Conservation (phyloP, 2,888 invertebrate genomes). For the Nasonovia ribisnigri region DNA sequence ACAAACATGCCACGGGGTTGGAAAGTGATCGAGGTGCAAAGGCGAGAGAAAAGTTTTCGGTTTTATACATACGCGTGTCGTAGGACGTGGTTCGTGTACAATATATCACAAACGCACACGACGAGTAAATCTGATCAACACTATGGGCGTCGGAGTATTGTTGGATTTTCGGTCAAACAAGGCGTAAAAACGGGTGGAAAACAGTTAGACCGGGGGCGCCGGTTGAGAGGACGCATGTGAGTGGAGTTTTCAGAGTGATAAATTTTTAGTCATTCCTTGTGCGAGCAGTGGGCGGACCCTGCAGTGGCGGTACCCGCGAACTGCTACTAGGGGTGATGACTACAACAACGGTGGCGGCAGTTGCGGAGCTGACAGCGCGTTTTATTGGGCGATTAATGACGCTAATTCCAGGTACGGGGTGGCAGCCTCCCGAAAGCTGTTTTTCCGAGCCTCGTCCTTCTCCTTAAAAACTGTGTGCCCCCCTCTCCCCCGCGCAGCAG, state of each 20-base stretch:
- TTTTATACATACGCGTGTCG: not conserved
- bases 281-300: not conserved
- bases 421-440: not conserved
- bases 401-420: conserved; percentile 41
- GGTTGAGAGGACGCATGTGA: not conserved
- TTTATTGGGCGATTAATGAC: conserved; percentile 64
- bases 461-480: not conserved
- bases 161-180: conserved; percentile 10
- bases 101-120: not conserved
- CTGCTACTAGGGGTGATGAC: not conserved
- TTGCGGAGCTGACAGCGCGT: conserved; percentile 47
- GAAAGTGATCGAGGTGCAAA: not conserved
- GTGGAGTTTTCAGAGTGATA: conserved; percentile 35
- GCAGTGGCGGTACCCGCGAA: not conserved
- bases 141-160: not conserved
- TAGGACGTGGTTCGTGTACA: not conserved
- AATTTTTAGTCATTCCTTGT: conserved; percentile 53
- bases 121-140: conserved; percentile 19
- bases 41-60: conserved; percentile 20
- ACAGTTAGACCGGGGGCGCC: not conserved
- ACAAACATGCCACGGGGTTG: not conserved
- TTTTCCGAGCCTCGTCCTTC: not conserved
- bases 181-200: not conserved
- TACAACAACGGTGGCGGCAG: not conserved
- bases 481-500: not conserved